Base-by-base conservation (phyloP, 2,888 invertebrate species). In the Acronicta alni region DNA sequence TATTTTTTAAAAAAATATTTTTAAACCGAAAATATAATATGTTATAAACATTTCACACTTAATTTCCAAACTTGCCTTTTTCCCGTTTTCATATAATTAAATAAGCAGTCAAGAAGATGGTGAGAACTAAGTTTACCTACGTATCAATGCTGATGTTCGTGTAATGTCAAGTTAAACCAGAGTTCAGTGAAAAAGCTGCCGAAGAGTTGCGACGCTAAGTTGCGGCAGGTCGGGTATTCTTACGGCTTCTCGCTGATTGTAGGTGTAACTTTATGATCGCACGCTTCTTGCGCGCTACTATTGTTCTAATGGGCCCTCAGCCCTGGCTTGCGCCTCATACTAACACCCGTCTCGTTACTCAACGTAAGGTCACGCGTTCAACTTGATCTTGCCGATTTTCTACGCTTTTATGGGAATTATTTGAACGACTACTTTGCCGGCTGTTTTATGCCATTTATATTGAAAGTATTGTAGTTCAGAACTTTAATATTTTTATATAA, bases 181-280 rank as follows among this genome's bases (percentile, higher is more conserved):
- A 68, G 53, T 53, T 61, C 26, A 49, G 62, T 65, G 73, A 68
- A 76, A 71, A 76, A 71, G 62, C 66, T 55, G 69, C 76, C 81
- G 82, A 84, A 83, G 81, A 81, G 74, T 80, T 47, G 58, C 57
- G 56, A 62, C 75, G 60, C 66, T 81, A 80, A 77, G 85, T 90
- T 89, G 81, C 81, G 89, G 87, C 85, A 90, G 90, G 88, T 91
- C 89, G 85, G 80, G 83, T 80, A 81, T 82, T 87, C 80, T 80
- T 87, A 85, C 82, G 85, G 84, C 84, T 86, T 85, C 82, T 73
- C 80, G 79, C 76, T 83, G 86, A 88, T 89, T 88, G 87, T 85
- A 87, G 85, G 88, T 88, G 89, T 84, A 87, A 90, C 75, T 91
- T 91, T 91, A 91, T 89, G 90, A 91, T 89, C 88, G 88, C 88